Conservation (phyloP, 1,140 invertebrate genomes). For the Drosophila ambigua region DNA sequence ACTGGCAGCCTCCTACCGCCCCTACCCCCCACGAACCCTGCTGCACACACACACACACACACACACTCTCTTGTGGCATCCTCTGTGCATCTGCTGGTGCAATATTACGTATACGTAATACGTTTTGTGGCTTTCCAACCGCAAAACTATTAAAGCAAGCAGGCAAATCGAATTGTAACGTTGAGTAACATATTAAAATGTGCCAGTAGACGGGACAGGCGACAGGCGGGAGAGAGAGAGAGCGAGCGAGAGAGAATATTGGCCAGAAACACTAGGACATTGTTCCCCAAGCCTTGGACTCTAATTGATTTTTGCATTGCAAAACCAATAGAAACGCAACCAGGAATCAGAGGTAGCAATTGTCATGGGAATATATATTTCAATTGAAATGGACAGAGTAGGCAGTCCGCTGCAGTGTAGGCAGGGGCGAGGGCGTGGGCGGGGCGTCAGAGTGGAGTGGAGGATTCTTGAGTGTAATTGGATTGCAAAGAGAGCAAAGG, state of each 20-base stretch:
- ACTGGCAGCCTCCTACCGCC: background rate
- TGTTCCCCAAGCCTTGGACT: constrained; percentile 29
- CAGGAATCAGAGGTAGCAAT: constrained; percentile 50
- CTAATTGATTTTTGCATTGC: constrained; percentile 82
- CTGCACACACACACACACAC: background rate
- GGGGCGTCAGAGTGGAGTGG: background rate
- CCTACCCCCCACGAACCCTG: background rate
- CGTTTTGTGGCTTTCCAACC: constrained; percentile 75
- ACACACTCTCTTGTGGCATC: constrained; percentile 28
- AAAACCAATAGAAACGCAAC: constrained; percentile 85
- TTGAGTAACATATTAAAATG: constrained; percentile 61
- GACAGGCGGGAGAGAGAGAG: background rate
- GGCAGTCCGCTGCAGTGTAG: background rate
- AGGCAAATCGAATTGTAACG: constrained; percentile 72
- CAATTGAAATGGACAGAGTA: constrained; percentile 20
- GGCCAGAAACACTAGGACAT: constrained; percentile 26
- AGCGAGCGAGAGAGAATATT: constrained; percentile 3
- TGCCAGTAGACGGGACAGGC: constrained; percentile 30
- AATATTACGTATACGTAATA: constrained; percentile 77
- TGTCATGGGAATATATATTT: constrained; percentile 51
- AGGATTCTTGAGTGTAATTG: background rate
- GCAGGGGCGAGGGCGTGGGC: too few species aligned
- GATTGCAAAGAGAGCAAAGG: constrained; percentile 1
- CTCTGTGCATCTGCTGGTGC: constrained; percentile 52
- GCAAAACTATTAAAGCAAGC: constrained; percentile 79